Evolutionary conservation across 2,888 invertebrate species (phyloP), one percentile per base, ranked within the genome.

Genomic region (Mayetiola destructor): DNA sequence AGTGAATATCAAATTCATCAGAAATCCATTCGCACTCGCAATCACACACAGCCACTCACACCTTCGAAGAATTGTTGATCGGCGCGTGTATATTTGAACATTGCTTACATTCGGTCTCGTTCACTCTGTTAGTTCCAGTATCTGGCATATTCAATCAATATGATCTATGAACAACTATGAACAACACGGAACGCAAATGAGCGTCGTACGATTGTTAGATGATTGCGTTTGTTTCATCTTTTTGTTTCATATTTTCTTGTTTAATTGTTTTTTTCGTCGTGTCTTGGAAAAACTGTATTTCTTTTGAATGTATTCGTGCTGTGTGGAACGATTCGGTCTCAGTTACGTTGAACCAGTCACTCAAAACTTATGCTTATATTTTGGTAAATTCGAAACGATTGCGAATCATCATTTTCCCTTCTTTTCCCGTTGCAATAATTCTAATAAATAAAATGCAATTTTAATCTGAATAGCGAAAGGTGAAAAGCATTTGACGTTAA

Each of bases 291-390:
- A n/a, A 12, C 23, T 23, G 18, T 20, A 20, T 18, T 18, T 39
- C 18, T 18, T 42, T 21, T 3, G n/a, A 5, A 2, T 48, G 14
- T 27, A n/a, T 48, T 48, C n/a, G 39, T 39, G 18, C 20, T 36
- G 12, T 27, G 27, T 27, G n/a, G 16, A 48, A 48, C 18, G 48
- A 48, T n/a, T 48, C 27, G 23, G 48, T 3, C 27, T 6, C 27
- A n/a, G 27, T 48, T 14, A 48, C 27, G 48, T 48, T 48, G 48
- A 48, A 48, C 48, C 27, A 27, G 48, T 48, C 27, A 27, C 14
- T 48, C 27, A 16, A 4, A 36, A 27, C 48, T 27, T 23, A 48
- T 40, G n/a, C n/a, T n/a, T n/a, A n/a, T n/a, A n/a, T n/a, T n/a
- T n/a, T n/a, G n/a, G n/a, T n/a, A n/a, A n/a, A n/a, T n/a, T n/a